Evolutionary conservation across 2,797 vertebrate species (phyloP), one percentile per base, ranked within the genome.

Genomic region (Gadopsis marmoratus): DNA sequence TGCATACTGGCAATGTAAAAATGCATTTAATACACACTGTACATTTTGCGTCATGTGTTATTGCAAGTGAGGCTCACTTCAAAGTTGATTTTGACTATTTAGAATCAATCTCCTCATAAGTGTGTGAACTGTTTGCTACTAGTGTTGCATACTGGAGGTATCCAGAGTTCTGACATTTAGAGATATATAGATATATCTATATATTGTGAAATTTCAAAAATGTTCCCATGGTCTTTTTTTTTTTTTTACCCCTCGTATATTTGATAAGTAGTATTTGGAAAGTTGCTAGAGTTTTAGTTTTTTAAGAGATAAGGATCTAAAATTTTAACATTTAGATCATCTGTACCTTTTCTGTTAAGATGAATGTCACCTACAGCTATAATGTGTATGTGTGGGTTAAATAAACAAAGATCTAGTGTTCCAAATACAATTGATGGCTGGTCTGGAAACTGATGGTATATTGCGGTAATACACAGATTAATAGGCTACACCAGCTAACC

Each of bases 1-100:
- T 82, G 53, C 73, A 71, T 60, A 73, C 67, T 76, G 85, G 56
- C 68, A 78, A 68, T 76, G 67, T 62, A 87, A 48, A 76, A 62
- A 73, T 39, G 19, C 4, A 62, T 87, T 83, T 58, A 68, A 60
- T 33, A 63, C 23, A 56, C 70, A 45, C 31, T 23, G 16, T 68
- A 12, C 56, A 71, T 55, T 73, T 75, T 78, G 3, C 45, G 37
- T 54, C 60, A 45, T 50, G 43, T 50, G 39, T 56, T 71, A 53
- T n/a, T 74, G 14, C 26, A 43, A 59, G 29, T 12, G 12, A 50
- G 31, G 14, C 10, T 19, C 6, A 12, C 13, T 67, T 73, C 17
- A 65, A 67, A 63, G 10, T 29, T 14, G 0, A 68, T 74, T 65
- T 71, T 33, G 33, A 12, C 41, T 31, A 2, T 47, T 73, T 19